phyloP scores from a whole-genome alignment of 2,888 invertebrate species.

The Ophion ellenae region DNA sequence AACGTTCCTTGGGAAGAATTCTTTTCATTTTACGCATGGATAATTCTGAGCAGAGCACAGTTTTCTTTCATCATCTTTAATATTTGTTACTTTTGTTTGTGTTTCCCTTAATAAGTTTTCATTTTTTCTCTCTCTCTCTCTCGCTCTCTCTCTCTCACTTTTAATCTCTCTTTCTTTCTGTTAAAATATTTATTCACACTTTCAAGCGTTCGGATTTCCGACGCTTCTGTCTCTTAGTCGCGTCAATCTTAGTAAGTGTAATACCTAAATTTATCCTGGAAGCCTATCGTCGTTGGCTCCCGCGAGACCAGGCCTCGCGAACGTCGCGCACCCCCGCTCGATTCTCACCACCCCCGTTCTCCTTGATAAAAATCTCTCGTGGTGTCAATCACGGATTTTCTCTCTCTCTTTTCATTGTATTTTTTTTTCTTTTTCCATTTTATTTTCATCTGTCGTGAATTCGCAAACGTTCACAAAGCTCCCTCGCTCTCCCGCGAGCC shows the following conservation, averaged over 20 bases:
- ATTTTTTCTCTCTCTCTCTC: constrained; percentile 48
- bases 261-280: constrained; percentile 83
- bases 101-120: constrained; percentile 46
- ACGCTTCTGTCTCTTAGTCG: constrained; percentile 62
- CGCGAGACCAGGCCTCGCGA: constrained; percentile 60
- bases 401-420: constrained; percentile 1
- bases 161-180: constrained; percentile 64
- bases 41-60: constrained; percentile 78
- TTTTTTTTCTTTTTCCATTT: constrained; percentile 42
- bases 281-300: constrained; percentile 78
- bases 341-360: not conserved
- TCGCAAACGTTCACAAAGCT: constrained; percentile 61
- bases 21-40: constrained; percentile 72
- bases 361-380: constrained; percentile 1
- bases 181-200: constrained; percentile 83
- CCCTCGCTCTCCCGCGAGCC: constrained; percentile 63
- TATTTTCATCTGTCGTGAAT: constrained; percentile 30
- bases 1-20: constrained; percentile 77
- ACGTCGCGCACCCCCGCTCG: constrained; percentile 34
- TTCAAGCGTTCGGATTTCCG: constrained; percentile 78
- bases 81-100: constrained; percentile 48
- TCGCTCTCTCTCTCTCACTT: constrained; percentile 48
- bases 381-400: not conserved
- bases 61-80: constrained; percentile 69
- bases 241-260: constrained; percentile 80